phyloP scores from a whole-genome alignment of 92 coral and sea anemone genomes.

The Palythoa grandis region DNA sequence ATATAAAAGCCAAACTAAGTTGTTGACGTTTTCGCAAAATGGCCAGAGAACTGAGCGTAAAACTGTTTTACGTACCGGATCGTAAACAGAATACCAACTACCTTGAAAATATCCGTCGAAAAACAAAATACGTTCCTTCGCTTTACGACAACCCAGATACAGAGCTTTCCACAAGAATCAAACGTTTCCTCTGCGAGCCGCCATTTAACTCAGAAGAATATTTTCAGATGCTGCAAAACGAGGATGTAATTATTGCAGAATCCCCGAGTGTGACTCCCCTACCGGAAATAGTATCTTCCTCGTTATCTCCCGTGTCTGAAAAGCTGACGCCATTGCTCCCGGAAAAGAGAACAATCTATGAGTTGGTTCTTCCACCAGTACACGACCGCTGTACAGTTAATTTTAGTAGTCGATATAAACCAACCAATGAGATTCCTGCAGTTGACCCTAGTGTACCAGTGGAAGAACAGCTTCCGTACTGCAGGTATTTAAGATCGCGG shows the following conservation, averaged over 20 bases:
- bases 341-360: slow-evolving; percentile 53
- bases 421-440: not conserved
- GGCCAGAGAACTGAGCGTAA: not conserved
- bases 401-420: slow-evolving; percentile 41
- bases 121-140: slow-evolving; percentile 50
- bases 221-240: slow-evolving; percentile 31
- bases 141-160: slow-evolving; percentile 64
- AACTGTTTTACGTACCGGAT: not conserved
- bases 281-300: not conserved
- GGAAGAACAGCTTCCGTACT: slow-evolving; percentile 37
- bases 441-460: slow-evolving; percentile 33
- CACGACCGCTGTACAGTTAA: slow-evolving; percentile 48
- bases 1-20: too few species aligned
- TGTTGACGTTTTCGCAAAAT: not conserved
- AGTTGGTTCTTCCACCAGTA: slow-evolving; percentile 57
- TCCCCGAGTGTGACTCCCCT: not conserved
- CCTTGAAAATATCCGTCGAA: slow-evolving; percentile 4
- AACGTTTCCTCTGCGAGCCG: slow-evolving; percentile 54
- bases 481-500: slow-evolving; percentile 48
- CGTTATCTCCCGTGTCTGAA: slow-evolving; percentile 40
- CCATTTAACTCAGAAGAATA: slow-evolving; percentile 50
- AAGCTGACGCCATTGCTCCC: slow-evolving; percentile 55
- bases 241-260: not conserved
- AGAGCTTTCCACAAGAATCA: slow-evolving; percentile 44
- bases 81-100: not conserved